Percentiles rank a stretch among this genome's conserved stretches.
Evolutionary conservation across 2,888 invertebrate species (phyloP).

Genomic region (Mongoloraphidia duomilia): DNA sequence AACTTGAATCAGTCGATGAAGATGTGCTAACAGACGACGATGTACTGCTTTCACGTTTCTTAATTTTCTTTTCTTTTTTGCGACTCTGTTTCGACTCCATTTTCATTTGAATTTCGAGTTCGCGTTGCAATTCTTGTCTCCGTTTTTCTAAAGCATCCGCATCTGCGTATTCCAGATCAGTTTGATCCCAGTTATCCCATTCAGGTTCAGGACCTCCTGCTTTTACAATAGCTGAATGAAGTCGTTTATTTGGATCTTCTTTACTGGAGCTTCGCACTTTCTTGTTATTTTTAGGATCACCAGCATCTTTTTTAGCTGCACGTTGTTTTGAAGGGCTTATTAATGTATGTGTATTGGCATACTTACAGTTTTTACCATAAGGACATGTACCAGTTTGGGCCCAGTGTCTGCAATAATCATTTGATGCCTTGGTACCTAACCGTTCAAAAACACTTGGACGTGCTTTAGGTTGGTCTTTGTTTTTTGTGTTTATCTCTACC

Average conservation of each 20-base stretch:
- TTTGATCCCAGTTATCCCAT: conserved; percentile 65
- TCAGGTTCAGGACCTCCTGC: conserved; percentile 42
- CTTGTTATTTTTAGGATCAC: conserved; percentile 22
- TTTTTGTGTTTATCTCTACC: conserved; percentile 52
- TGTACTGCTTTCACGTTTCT: conserved; percentile 51
- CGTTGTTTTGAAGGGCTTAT: conserved; percentile 63
- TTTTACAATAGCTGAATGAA: conserved; percentile 48
- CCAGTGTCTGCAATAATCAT: conserved; percentile 64
- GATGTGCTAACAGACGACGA: conserved; percentile 50
- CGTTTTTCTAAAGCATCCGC: conserved; percentile 65
- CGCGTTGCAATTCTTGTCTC: conserved; percentile 57
- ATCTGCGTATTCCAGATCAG: conserved; percentile 66
- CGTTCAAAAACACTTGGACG: conserved; percentile 74
- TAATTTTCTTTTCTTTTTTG: conserved; percentile 51
- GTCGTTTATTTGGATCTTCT: conserved; percentile 48
- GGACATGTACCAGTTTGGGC: conserved; percentile 62
- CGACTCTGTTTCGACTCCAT: conserved; percentile 54
- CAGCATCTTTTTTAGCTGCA: conserved; percentile 48
- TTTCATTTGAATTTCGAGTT: conserved; percentile 64
- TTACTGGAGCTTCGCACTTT: conserved; percentile 29
- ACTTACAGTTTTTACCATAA: conserved; percentile 65
- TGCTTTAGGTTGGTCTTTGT: conserved; percentile 37
- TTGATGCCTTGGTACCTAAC: conserved; percentile 60
- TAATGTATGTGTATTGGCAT: conserved; percentile 56
- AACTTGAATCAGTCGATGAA: conserved; percentile 45